Base-by-base conservation (phyloP, 2,113 vertebrate species). In the Rattus norvegicus region DNA sequence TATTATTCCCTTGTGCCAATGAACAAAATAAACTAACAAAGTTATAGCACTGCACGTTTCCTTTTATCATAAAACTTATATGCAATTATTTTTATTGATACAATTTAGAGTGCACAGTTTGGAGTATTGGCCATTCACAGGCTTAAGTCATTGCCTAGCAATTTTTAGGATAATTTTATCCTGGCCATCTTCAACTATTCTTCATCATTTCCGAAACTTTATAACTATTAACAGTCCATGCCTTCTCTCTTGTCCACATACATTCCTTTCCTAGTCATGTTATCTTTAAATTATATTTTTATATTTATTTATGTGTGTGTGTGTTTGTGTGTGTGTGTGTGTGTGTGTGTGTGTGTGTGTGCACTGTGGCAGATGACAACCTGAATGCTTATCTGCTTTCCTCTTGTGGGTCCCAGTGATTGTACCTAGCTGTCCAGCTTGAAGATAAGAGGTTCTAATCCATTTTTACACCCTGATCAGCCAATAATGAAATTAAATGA, bases 141-240 rank as follows among this genome's bases (percentile, higher is more conserved):
- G 43, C 24, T 81, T 63, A 39, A 86, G 24, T 19, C 16, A 69
- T 47, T 7, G 3, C 4, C 89, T n/a, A 39, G 52, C 22, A 75
- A 49, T 89, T 49, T 85, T n/a, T 19, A 92, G 43, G 36, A 63
- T 12, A 30, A 79, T 80, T 93, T 84, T 1, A 12, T 33, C 20
- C 88, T 12, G 28, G n/a, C 61, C 4, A 30, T 11, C 30, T 11
- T 84, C 7, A 61, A 49, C 9, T 69, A 36, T 20, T 36, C 30
- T 11, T 36, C 33, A 30, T 0, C 0, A 39, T 2, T 0, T 30
- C 0, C 30, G 28, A 91, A 84, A 61, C 5, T 0, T 17, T 36
- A 22, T 47, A 36, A 22, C 12, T 12, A 61, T 49, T 63, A 95
- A 33, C 8, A 81, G 6, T 67, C n/a, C 24, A 4, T 36, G 28